Evolutionary conservation across 2,113 vertebrate species (phyloP), one percentile per base, ranked within the genome.

Genomic region (Rhinichthys klamathensis): DNA sequence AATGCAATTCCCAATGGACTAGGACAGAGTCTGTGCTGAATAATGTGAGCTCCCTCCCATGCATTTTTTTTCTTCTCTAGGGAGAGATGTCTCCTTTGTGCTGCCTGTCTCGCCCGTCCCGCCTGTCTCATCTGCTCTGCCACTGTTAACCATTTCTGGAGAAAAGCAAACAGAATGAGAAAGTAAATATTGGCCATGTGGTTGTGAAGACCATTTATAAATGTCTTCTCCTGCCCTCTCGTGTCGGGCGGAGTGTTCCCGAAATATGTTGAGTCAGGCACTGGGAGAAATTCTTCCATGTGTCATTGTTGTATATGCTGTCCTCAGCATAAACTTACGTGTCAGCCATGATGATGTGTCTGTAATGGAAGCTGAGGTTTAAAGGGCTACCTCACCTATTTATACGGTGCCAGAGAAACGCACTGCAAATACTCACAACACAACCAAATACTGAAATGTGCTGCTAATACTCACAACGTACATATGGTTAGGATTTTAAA

Each of bases 101-200:
- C 84, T 77, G 65, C 5, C 27, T 60, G 35, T 51, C 61, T 77
- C 54, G 16, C 11, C 51, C 61, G 30, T 67, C 69, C 67, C 35
- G 15, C 21, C 49, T 86, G 65, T 86, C 67, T 84, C 46, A 75
- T 75, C 44, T 89, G 72, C 79, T 72, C 84, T 84, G 58, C 80
- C 85, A 67, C 87, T 85, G 56, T 49, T 60, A 78, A 75, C 87
- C 63, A 80, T 80, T 82, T 60, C 70, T 80, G 73, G 86, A 69
- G 83, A 74, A 88, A 61, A 44, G 11, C 9, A 75, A 87, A 82
- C 83, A 83, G 88, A 88, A 85, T 86, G 78, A 87, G 91, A 91
- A 92, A 90, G 88, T 88, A 92, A 90, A 92, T 84, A 87, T 63
- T 85, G 73, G 32, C 82, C 25, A 74, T 86, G 85, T 56, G 83